Percentiles rank a stretch among this genome's conserved stretches.
Conservation (phyloP, 1,140 invertebrate species). For the Drosophila saltans region DNA sequence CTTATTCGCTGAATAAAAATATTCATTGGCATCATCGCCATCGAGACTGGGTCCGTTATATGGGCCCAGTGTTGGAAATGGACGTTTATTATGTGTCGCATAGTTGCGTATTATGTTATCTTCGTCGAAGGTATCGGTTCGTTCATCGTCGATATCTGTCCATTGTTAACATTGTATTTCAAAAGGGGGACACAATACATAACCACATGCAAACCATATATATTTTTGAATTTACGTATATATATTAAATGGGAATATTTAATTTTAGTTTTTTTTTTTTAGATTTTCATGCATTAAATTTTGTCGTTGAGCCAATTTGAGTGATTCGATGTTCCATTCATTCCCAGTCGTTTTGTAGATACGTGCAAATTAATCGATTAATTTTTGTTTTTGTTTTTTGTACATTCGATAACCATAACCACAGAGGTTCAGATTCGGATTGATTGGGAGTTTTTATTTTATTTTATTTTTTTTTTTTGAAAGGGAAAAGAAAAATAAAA, state of each 20-base stretch:
- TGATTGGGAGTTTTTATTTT: constrained; percentile 29
- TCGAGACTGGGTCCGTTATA: constrained; percentile 27
- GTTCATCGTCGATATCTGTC: constrained; percentile 23
- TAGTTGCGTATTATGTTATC: constrained; percentile 65
- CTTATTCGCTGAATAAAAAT: constrained; percentile 42
- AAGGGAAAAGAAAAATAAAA: constrained; percentile 70
- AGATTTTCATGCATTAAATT: constrained; percentile 57
- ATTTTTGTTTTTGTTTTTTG: constrained; percentile 31
- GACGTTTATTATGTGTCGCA: constrained; percentile 8
- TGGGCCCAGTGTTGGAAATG: constrained; percentile 20
- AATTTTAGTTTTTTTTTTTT: constrained; percentile 23
- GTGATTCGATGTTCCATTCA: constrained; percentile 3
- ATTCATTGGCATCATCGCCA: constrained; percentile 48
- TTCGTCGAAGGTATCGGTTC: constrained; percentile 45
- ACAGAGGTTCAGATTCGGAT: constrained; percentile 39
- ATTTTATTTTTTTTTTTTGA: constrained; percentile 25
- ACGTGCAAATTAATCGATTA: constrained; percentile 77
- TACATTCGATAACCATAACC: constrained; percentile 75
- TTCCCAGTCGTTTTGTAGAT: constrained; percentile 36
- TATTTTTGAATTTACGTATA: background rate
- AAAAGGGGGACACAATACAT: background rate
- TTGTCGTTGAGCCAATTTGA: constrained; percentile 45
- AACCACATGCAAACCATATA: constrained; percentile 58
- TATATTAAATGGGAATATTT: constrained; percentile 10
- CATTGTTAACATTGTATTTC: constrained; percentile 9